Conservation (phyloP, 2,113 vertebrate genomes). For the Corvus cornix region DNA sequence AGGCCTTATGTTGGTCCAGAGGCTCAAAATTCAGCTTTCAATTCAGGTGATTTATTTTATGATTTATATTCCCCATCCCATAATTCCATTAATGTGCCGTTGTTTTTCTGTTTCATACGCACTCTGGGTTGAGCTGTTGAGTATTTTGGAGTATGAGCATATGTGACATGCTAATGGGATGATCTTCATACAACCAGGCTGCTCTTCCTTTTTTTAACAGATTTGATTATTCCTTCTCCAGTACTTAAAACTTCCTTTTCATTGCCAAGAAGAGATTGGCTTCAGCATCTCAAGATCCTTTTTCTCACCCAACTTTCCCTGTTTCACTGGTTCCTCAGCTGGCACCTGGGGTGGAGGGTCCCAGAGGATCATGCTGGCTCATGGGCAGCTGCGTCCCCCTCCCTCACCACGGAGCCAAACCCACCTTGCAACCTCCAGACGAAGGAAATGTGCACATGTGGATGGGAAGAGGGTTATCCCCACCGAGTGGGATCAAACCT, state of each 20-base stretch:
- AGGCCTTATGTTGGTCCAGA: neutral
- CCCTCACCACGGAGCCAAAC: neutral
- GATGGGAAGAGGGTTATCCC: neutral
- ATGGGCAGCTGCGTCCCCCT: neutral
- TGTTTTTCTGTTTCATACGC: neutral
- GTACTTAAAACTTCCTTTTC: neutral
- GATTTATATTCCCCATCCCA: neutral
- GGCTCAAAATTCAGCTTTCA: neutral
- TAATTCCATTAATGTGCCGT: neutral
- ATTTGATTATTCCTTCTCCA: neutral
- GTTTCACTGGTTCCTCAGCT: neutral
- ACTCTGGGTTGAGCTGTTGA: neutral
- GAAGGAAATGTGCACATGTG: neutral
- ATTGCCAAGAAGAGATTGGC: neutral
- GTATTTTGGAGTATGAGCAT: neutral
- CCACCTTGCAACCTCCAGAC: neutral
- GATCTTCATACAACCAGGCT: neutral
- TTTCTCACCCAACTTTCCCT: neutral
- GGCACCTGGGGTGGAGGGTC: neutral
- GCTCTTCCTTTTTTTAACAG: neutral
- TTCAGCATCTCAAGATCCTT: neutral
- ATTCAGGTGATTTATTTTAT: neutral
- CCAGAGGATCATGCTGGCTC: accelerated
- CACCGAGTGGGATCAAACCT: accelerated
- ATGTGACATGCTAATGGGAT: neutral